Evolutionary conservation across 2,888 invertebrate species (phyloP), one percentile per base, ranked within the genome.

Genomic region (Sturmia bella): DNA sequence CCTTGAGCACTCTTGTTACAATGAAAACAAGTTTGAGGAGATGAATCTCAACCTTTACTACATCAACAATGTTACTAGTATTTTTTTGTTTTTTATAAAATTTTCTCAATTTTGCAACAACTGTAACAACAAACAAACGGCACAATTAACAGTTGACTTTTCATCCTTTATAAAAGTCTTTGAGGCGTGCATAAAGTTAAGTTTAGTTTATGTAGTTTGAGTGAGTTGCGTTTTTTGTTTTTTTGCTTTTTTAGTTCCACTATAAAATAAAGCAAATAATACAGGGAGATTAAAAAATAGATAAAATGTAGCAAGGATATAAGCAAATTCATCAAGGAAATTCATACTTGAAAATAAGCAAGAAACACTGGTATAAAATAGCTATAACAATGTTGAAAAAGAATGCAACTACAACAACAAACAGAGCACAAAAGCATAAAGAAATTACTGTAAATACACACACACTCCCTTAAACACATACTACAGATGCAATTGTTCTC

Each of bases 1-100:
- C 82, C 82, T 78, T 82, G 77, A 82, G 82, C 45, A 74, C 69
- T 66, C 74, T 82, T 78, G 43, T 59, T 66, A 72, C 78, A 66
- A 78, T 57, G 50, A 59, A 78, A 57, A 66, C 57, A 78, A 59
- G 52, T 66, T 74, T 39, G 11, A 56, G 52, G 17, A 77, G 61
- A 45, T 76, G 54, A 63, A 77, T 63, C 69, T 77, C 77, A 63
- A 63, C 69, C 76, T 76, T 61, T 54, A 56, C 74, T 64, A 37
- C 63, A 15, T 70, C 48, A 63, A 50, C 48, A 57, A 57, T 48
- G 74, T 74, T 74, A 27, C 48, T 56, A n/a, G 17, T 39, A 24
- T 57, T 41, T n/a, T 48, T 37, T 70, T 74, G 1, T n/a, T n/a
- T 39, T 56, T 57, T 24, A 72, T 41, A 52, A 52, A 41, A 41